Conservation (phyloP, 2,113 vertebrate species). For the Mormyrus iriodes region DNA sequence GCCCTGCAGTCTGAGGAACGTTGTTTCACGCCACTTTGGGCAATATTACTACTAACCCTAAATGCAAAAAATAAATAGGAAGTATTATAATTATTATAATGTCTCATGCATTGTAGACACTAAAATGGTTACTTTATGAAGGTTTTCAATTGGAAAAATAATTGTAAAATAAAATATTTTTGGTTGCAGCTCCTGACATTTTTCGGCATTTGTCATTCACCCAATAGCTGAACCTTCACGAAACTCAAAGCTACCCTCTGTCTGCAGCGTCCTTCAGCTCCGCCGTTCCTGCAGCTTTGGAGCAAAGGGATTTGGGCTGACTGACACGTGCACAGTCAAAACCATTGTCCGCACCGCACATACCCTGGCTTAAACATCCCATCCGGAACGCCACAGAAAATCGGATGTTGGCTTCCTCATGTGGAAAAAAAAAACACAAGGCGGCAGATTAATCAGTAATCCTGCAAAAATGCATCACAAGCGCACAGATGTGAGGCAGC, state of each 20-base stretch:
- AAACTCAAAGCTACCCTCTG: neutral
- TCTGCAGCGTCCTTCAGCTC: neutral
- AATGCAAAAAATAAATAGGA: neutral
- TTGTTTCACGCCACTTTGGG: neutral
- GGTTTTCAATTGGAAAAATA: neutral
- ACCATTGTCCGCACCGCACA: neutral
- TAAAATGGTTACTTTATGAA: neutral
- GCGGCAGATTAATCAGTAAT: constrained; percentile 1
- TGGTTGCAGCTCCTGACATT: neutral
- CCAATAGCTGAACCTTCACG: neutral
- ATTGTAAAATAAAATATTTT: neutral
- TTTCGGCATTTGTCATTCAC: neutral
- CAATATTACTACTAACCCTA: neutral
- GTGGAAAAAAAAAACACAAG: neutral
- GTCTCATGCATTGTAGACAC: neutral
- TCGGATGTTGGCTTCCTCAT: neutral
- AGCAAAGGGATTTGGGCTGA: neutral
- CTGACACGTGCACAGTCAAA: neutral
- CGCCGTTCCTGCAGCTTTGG: neutral
- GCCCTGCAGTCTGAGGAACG: neutral
- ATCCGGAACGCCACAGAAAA: neutral
- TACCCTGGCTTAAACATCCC: neutral
- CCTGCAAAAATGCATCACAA: neutral
- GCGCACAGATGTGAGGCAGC: neutral
- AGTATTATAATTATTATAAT: neutral